These are phyloP conservation scores for Drosophila helvetica DNA, from an alignment of 2,888 invertebrate species.

Conservation along the genomic window DNA sequence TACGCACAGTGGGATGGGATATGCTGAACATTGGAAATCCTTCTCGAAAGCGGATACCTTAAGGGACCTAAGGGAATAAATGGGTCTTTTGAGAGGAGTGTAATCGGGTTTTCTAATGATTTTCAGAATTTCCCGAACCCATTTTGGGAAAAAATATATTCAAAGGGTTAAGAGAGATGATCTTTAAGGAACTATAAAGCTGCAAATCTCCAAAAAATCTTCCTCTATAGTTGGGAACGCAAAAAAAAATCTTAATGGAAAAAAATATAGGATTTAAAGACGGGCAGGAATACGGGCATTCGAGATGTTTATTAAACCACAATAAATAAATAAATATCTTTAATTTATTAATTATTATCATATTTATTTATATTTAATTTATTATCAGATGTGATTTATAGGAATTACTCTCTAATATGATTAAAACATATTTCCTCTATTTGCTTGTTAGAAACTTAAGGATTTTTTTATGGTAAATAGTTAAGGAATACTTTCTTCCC, in stretches of 20 bases:
- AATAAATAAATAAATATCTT: too few relatives aligned
- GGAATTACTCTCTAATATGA: too few relatives aligned
- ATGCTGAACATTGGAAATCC: not conserved
- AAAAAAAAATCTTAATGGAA: not conserved
- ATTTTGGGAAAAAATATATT: not conserved
- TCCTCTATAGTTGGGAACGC: too few relatives aligned
- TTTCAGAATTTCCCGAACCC: not conserved
- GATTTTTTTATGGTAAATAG: not conserved
- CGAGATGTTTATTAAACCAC: too few relatives aligned
- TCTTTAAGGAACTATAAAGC: too few relatives aligned
- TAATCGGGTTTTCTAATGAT: not conserved
- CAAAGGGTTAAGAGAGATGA: too few relatives aligned
- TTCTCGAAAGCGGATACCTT: not conserved
- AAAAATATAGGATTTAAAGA: not conserved
- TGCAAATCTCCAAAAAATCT: too few relatives aligned
- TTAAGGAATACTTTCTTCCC: too few relatives aligned
- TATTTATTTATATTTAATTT: too few relatives aligned
- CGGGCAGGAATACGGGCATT: too few relatives aligned
- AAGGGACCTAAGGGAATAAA: not conserved
- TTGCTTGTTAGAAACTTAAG: not conserved
- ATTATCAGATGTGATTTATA: not conserved
- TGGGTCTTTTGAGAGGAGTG: not conserved
- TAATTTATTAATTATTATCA: too few relatives aligned
- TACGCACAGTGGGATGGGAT: constrained; percentile 56
- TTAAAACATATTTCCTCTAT: too few relatives aligned